Conservation (phyloP, 2,113 vertebrate genomes). For the Jaculus jaculus region DNA sequence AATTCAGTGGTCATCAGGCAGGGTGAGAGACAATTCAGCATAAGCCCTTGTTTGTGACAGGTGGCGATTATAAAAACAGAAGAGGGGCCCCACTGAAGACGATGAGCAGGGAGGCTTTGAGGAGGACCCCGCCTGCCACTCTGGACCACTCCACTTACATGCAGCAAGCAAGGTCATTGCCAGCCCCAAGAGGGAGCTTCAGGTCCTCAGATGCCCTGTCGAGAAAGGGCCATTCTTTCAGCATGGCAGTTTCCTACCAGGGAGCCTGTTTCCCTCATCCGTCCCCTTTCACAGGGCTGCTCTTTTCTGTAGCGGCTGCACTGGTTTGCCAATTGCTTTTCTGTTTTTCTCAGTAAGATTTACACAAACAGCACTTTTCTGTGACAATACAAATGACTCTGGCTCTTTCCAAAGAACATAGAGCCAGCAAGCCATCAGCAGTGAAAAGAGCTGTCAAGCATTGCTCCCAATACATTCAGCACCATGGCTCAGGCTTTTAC, state of each 20-base stretch:
- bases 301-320: background rate
- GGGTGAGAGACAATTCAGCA: background rate
- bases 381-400: background rate
- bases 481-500: no score
- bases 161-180: background rate
- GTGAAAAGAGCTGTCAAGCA: slow-evolving; percentile 28
- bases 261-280: fast-evolving
- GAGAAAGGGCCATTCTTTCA: background rate
- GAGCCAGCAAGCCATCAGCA: background rate
- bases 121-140: fast-evolving
- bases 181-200: background rate
- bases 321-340: background rate
- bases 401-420: background rate
- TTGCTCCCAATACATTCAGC: background rate
- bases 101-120: background rate
- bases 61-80: background rate
- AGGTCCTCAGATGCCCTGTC: fast-evolving
- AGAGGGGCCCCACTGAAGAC: fast-evolving
- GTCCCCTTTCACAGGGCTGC: background rate
- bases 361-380: slow-evolving; percentile 42
- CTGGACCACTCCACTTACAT: background rate
- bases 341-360: slow-evolving; percentile 2
- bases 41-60: background rate
- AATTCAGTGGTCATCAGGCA: background rate
- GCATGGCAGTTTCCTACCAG: background rate